Base-by-base conservation (phyloP, 2,888 invertebrate species). In the Acrobasis consociella region DNA sequence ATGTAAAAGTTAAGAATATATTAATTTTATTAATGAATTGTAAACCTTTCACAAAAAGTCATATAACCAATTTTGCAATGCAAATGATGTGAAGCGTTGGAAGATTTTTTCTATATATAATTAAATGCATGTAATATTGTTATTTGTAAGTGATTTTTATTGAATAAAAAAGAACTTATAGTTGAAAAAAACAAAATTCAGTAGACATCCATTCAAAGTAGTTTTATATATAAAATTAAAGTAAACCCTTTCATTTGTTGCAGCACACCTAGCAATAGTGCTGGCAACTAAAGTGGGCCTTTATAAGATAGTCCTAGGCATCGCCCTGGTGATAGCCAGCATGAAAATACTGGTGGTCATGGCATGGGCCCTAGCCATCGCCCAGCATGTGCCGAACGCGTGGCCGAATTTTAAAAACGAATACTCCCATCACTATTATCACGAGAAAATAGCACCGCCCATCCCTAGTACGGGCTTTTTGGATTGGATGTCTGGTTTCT, bases 241-340 rank as follows among this genome's bases (percentile, higher is more conserved):
- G 15, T 50, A 10, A 50, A 16, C 16, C 9, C 1, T 50, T 53
- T 11, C 55, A 58, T 73, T 88, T 89, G 86, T 91, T 91, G 64
- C 91, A 91, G 91, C 85, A 75, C 81, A 91, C 70, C 78, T 91
- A 64, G 83, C 81, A 66, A 84, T 89, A 64, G 60, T 87, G 64
- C 67, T 87, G 64, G 88, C 86, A 60, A 85, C 83, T 46, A 89
- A 88, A 81, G 78, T 86, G 65, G 91, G 90, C 49, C 79, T 91
- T 31, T 78, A 76, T 78, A 91, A 91, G 79, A 80, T 91, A 62
- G 69, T 84, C 62, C 65, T 89, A 67, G 89, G 81, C 62, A 87
- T 90, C 66, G 86, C 77, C 0, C 63, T 86, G 7, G 76, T 85
- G 8, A 65, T 89, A 51, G 82, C 81, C 9, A 74, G 74, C 42